phyloP scores from a whole-genome alignment of 2,797 vertebrate species.

The Choloepus didactylus region DNA sequence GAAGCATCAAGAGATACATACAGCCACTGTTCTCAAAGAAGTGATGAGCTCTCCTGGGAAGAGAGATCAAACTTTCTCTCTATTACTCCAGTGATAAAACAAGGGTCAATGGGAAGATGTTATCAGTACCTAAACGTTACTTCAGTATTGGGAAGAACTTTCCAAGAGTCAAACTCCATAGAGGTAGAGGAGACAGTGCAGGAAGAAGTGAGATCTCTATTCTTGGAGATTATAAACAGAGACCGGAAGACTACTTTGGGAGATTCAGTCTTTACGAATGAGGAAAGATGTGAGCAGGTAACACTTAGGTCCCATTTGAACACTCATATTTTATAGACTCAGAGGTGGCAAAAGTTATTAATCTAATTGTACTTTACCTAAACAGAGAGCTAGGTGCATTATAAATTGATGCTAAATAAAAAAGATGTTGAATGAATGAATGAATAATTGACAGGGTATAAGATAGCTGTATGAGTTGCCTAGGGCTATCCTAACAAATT shows the following conservation, averaged over 20 bases:
- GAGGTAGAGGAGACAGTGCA: background rate
- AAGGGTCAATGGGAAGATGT: background rate
- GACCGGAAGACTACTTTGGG: conserved; percentile 19
- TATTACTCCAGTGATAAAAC: conserved; percentile 29
- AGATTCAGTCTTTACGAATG: background rate
- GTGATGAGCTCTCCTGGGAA: background rate
- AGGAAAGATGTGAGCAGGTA: background rate
- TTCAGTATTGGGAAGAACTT: conserved; percentile 3
- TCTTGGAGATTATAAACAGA: conserved; percentile 5
- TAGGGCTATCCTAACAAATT: background rate
- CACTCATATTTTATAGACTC: background rate
- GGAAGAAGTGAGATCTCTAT: background rate
- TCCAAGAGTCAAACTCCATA: background rate
- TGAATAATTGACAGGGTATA: background rate
- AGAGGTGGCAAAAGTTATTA: background rate
- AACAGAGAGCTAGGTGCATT: conserved; percentile 9
- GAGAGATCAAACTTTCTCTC: conserved; percentile 3
- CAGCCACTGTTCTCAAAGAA: background rate
- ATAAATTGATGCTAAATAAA: background rate
- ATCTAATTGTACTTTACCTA: background rate
- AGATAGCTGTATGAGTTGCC: background rate
- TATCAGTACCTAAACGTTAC: conserved; percentile 2
- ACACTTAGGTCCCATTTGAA: background rate
- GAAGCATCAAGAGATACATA: background rate
- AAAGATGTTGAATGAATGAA: conserved; percentile 10